Base-by-base conservation (phyloP, 2,888 invertebrate species). In the Xanthia icteritia region DNA sequence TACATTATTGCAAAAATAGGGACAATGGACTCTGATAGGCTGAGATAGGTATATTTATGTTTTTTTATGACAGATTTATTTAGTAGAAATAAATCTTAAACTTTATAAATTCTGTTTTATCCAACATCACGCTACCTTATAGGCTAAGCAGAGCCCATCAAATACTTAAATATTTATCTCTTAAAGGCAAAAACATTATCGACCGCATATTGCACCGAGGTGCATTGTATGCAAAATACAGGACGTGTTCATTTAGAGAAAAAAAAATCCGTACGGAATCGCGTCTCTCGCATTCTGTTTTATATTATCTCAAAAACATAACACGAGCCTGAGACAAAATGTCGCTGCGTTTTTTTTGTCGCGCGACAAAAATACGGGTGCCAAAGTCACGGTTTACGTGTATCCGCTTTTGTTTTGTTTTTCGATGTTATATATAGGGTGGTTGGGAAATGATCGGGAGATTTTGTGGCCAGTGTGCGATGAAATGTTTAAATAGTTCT, bases 161-260 rank as follows among this genome's bases (percentile, higher is more conserved):
- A 87, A 82, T 80, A 76, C 83, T 76, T 84, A 86, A 81, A 89
- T 89, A 86, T 86, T 31, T 31, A 88, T 87, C 83, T 89, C 87
- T 78, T 82, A 83, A 84, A 83, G 84, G 84, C 82, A 84, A 79
- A 76, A 86, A 90, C 91, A 94, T 95, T 94, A 94, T 94, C 93
- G 90, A 73, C 88, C 88, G 92, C 95, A 95, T 95, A 95, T 95
- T 95, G 95, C 95, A 95, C 95, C 93, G 92, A 88, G 75, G 67
- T 79, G 93, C 94, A 96, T 96, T 96, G 96, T 96, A 96, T 96
- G 96, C 96, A 94, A 96, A 96, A 85, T 77, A 76, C 66, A 85
- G 91, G 91, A 95, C 96, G 94, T 96, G 96, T 96, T 93, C 94
- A 94, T 95, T 94, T 94, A 87, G 89, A 93, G 89, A 91, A 93